Conservation (phyloP, 2,113 vertebrate species). For the Pedionomus torquatus region DNA sequence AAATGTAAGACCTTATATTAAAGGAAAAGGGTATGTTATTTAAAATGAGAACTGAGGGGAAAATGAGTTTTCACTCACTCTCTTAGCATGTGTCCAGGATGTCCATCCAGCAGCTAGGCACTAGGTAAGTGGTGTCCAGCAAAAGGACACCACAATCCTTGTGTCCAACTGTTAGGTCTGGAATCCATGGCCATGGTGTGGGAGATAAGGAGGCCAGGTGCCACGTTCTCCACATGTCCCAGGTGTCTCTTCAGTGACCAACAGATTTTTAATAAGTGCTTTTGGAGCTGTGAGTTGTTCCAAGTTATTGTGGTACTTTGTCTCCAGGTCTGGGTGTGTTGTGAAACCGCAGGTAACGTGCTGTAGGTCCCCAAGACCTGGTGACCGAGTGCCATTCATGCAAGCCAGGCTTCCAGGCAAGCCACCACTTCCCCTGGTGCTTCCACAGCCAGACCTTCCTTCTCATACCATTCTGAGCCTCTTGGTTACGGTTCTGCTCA, state of each 20-base stretch:
- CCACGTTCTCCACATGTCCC: rapidly evolving
- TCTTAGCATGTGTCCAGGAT: not conserved
- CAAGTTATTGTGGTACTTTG: rapidly evolving
- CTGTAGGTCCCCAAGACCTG: rapidly evolving
- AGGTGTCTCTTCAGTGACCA: not conserved
- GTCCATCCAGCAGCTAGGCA: not conserved
- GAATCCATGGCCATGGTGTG: not conserved
- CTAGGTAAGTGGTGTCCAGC: rapidly evolving
- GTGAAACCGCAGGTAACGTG: not conserved
- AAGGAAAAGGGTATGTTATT: not conserved
- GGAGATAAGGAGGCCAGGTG: not conserved
- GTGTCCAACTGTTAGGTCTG: not conserved
- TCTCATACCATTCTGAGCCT: not conserved
- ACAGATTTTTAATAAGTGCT: not conserved
- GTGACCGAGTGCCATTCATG: rapidly evolving
- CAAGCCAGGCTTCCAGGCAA: not conserved
- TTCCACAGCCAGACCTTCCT: not conserved
- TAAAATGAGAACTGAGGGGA: not conserved
- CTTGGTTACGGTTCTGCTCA: not conserved
- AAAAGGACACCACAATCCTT: not conserved
- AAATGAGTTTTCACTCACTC: not conserved
- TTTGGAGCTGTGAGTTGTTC: not conserved
- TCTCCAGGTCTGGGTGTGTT: not conserved
- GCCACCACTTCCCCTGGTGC: not conserved
- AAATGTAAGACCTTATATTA: not conserved